Percentiles rank a stretch among this genome's conserved stretches.
Conservation (phyloP, 2,888 invertebrate genomes). For the Pristionchus exspectatus region DNA sequence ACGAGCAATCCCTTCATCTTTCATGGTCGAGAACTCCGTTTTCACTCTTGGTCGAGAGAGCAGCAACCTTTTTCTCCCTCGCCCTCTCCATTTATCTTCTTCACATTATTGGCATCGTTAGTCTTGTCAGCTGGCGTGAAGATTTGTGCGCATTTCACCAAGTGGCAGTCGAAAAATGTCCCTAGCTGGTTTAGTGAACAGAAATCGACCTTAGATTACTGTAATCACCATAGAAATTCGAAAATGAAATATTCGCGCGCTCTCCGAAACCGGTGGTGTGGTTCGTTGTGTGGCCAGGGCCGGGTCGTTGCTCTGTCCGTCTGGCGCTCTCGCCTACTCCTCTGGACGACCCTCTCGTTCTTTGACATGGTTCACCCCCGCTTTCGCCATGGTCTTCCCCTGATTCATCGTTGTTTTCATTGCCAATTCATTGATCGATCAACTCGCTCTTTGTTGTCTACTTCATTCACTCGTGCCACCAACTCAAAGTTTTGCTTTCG, state of each 20-base stretch:
- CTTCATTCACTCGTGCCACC: not conserved
- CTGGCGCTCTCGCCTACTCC: constrained; percentile 20
- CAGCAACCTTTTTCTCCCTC: not conserved
- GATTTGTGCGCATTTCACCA: not conserved
- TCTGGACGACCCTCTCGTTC: not conserved
- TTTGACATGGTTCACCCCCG: not conserved
- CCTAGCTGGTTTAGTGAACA: not conserved
- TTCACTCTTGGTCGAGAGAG: not conserved
- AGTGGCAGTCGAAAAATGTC: constrained; percentile 3
- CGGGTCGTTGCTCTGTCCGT: constrained; percentile 2
- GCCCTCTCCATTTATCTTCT: not conserved
- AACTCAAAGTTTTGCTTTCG: not conserved
- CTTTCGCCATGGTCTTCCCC: not conserved
- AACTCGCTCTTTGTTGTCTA: constrained; percentile 1
- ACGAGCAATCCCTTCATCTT: not conserved
- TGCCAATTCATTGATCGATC: constrained; percentile 28
- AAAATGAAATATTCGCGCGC: constrained; percentile 29
- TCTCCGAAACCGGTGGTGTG: not conserved
- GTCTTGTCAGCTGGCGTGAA: constrained; percentile 14
- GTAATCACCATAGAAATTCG: not conserved
- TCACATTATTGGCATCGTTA: not conserved
- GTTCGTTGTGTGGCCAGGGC: not conserved
- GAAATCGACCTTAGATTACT: not conserved
- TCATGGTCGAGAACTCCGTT: constrained; percentile 20
- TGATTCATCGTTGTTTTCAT: not conserved